Evolutionary conservation across 2,888 invertebrate genomes (phyloP).

Genomic region (Pachymerium ferrugineum): DNA sequence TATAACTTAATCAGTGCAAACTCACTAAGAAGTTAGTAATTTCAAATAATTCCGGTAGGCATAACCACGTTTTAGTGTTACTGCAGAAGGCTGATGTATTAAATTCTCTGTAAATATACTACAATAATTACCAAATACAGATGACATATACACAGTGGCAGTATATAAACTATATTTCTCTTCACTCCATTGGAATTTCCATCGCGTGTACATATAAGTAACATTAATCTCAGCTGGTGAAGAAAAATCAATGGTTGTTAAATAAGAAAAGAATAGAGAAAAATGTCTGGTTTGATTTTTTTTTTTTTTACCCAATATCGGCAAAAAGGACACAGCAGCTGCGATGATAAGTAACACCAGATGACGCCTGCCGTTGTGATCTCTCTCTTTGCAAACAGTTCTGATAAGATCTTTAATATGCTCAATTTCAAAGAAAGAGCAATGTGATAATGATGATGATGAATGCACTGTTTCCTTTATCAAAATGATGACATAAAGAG

Average conservation of each 20-base stretch:
- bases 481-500: conserved; percentile 44
- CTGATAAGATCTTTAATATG: background rate
- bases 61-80: no score
- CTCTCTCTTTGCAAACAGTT: background rate
- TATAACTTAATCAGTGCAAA: no score
- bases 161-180: background rate
- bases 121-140: no score
- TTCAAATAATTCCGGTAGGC: no score
- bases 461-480: conserved; percentile 35
- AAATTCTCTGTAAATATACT: no score
- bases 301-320: background rate
- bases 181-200: background rate
- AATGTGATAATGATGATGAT: background rate
- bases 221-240: background rate
- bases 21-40: no score
- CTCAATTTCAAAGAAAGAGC: background rate
- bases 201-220: background rate
- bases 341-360: background rate
- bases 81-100: no score
- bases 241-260: background rate
- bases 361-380: background rate
- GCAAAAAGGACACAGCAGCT: background rate
- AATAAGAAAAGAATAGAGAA: background rate
- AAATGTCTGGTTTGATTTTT: background rate
- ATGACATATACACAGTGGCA: background rate